phyloP scores from a whole-genome alignment of 1,140 invertebrate genomes.

The Leptinotarsa texana region DNA sequence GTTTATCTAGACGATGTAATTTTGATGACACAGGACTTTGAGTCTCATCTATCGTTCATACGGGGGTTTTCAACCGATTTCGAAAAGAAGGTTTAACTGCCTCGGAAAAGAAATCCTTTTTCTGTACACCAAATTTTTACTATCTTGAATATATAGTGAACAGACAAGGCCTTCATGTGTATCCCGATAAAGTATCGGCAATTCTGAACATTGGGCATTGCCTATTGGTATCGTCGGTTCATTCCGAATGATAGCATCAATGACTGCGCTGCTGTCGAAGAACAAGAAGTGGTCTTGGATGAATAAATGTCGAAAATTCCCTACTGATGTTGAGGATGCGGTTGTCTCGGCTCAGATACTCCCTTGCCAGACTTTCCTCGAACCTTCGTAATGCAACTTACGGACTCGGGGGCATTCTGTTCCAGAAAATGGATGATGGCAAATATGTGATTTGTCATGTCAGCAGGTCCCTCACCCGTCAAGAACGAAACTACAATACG shows the following conservation, averaged over 20 bases:
- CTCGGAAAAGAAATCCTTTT: conserved; percentile 46
- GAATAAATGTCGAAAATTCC: no score
- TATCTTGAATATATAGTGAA: conserved; percentile 53
- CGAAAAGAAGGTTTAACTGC: neutral
- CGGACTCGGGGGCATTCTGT: conserved; percentile 12
- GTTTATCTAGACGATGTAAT: conserved; percentile 39
- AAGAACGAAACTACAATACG: conserved; percentile 55
- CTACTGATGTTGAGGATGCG: no score
- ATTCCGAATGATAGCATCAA: conserved; percentile 44
- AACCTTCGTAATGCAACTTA: neutral
- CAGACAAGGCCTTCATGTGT: conserved; percentile 44
- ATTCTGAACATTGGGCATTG: conserved; percentile 54
- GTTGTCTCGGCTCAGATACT: no score
- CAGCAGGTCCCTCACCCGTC: conserved; percentile 48
- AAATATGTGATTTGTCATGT: conserved; percentile 41
- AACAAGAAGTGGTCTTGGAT: no score
- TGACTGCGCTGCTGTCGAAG: neutral
- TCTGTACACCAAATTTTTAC: conserved; percentile 43
- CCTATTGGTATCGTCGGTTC: conserved; percentile 50
- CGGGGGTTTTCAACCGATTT: no score
- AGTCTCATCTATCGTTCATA: neutral
- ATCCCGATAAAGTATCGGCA: conserved; percentile 52
- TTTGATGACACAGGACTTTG: conserved; percentile 38
- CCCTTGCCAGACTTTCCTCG: neutral
- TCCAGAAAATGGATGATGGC: conserved; percentile 38